Evolutionary conservation across 2,888 invertebrate genomes (phyloP).

Genomic region (Nematopogon swammerdamellus): DNA sequence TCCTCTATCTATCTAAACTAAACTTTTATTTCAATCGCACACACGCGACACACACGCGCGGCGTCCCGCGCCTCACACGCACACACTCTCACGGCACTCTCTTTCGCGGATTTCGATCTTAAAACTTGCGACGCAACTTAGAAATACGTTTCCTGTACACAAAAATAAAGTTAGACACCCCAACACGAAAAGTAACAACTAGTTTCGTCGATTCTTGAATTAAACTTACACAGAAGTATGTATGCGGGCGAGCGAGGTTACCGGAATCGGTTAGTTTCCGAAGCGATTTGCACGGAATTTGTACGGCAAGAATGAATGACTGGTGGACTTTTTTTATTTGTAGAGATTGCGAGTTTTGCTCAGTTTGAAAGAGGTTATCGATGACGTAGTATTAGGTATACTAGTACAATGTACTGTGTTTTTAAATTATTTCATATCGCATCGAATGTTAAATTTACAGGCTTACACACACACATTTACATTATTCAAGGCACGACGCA

Average conservation of each 20-base stretch:
- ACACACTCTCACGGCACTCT: neutral
- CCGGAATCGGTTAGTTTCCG: neutral
- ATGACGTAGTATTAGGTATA: no score
- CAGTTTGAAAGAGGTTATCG: neutral
- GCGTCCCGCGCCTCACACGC: neutral
- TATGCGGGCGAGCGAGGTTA: neutral
- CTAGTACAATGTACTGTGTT: no score
- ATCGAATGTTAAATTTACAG: no score
- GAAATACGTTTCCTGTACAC: neutral
- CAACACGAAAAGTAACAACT: neutral
- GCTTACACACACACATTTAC: no score
- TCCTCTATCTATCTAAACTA: neutral
- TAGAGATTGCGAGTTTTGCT: neutral
- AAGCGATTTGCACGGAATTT: neutral
- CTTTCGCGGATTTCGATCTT: neutral
- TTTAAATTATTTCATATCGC: no score
- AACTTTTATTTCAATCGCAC: neutral
- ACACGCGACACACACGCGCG: neutral
- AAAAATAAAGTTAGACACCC: neutral
- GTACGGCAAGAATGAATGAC: neutral
- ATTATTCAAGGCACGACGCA: no score
- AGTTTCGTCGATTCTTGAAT: neutral
- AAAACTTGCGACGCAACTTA: neutral
- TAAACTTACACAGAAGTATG: neutral
- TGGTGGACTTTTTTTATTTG: neutral